phyloP scores from a whole-genome alignment of 2,113 vertebrate genomes.

The Cryptomyrus ogoouensis region DNA sequence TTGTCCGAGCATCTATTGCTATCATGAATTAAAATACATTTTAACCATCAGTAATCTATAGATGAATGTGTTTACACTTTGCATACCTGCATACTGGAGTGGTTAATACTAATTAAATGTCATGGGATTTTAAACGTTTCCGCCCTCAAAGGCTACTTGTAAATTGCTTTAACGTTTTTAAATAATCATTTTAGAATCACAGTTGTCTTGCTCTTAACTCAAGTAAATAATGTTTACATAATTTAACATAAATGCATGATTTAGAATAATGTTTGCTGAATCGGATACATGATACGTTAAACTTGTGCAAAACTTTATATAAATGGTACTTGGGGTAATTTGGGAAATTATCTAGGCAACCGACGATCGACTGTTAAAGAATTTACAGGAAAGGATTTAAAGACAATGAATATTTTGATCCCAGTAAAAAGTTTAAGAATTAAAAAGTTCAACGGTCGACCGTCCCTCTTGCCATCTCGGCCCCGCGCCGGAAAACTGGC shows the following conservation, averaged over 20 bases:
- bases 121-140: background rate
- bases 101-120: background rate
- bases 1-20: background rate
- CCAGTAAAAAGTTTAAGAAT: background rate
- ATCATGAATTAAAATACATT: background rate
- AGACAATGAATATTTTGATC: background rate
- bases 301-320: background rate
- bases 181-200: background rate
- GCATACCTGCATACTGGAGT: background rate
- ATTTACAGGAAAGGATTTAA: background rate
- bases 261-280: background rate
- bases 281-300: background rate
- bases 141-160: background rate
- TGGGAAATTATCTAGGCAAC: background rate
- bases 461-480: background rate
- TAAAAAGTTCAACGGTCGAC: background rate
- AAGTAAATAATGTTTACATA: background rate
- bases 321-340: background rate
- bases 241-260: background rate
- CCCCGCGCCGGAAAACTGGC: background rate
- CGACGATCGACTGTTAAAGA: background rate
- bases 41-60: background rate
- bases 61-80: background rate
- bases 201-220: background rate
- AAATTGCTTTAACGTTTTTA: background rate